Base-by-base conservation (phyloP, 2,888 invertebrate species). In the Melanargia galathea region DNA sequence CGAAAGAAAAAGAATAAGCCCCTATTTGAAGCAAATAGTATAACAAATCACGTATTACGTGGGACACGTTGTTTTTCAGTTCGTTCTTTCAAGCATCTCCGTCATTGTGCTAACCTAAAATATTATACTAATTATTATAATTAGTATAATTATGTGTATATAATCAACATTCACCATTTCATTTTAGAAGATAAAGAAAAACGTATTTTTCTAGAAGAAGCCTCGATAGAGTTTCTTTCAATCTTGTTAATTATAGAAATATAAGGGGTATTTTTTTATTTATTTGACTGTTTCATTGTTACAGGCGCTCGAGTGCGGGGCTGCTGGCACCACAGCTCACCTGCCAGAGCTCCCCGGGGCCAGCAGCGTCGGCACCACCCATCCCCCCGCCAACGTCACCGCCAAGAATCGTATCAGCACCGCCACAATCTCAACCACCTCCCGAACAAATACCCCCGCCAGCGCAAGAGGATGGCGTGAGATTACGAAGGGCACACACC, bases 301-400 rank as follows among this genome's bases (percentile, higher is more conserved):
- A 5, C 83, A 90, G 90, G 92, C 85, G 87, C 65, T 86, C 90
- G 68, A 90, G 90, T 69, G 88, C 90, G 73, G 87, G 90, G 58
- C 77, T 89, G 60, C 80, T 90, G 79, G 89, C 89, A 55, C 87
- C 87, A 68, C 87, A 88, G 77, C 76, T 90, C 75, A 78, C 88
- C 61, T 90, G 90, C 77, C 87, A 86, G 73, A 78, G 80, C 67
- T 79, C 90, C 57, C 82, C 89, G 51, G 79, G 86, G 20, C 81
- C 83, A 54, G 82, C 89, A 66, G 79, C 84, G 63, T 70, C 85
- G 58, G 81, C 82, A 65, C 83, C 82, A 56, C 76, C 83, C 20
- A 82, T 81, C 43, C 85, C 86, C 18, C 74, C 90, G 76, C 89
- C 89, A 16, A 72, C 91, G 72, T 87, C 89, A n/a, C 88, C 89